phyloP scores from a whole-genome alignment of 2,888 invertebrate genomes.

The Dexiosoma caninum region DNA sequence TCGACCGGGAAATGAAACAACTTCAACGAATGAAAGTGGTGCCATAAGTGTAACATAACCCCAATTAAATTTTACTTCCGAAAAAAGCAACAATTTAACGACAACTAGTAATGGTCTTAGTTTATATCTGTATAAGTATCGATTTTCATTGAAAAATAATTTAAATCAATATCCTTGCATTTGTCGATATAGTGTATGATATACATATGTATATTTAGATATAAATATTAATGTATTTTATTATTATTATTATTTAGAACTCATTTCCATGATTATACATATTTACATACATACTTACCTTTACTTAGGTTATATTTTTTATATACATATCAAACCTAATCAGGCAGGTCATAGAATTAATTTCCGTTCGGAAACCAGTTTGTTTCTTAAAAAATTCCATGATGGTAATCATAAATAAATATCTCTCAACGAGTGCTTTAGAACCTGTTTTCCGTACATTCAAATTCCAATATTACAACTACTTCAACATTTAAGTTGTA shows the following conservation, averaged over 20 bases:
- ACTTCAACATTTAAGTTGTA: too few species aligned
- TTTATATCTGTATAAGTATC: background rate
- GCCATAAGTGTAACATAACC: conserved; percentile 77
- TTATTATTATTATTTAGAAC: background rate
- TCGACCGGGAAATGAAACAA: conserved; percentile 35
- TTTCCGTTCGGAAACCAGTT: background rate
- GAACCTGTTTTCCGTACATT: too few species aligned
- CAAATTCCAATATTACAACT: too few species aligned
- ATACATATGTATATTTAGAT: background rate
- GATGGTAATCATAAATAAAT: too few species aligned
- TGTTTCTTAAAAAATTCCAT: too few species aligned
- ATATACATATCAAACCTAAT: background rate
- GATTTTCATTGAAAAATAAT: conserved; percentile 10
- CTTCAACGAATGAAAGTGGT: conserved; percentile 70
- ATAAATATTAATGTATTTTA: background rate
- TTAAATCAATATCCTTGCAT: conserved; percentile 33
- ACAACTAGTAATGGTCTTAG: conserved; percentile 5
- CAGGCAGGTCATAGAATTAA: background rate
- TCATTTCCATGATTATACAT: background rate
- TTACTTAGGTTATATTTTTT: background rate
- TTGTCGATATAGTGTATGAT: conserved; percentile 44
- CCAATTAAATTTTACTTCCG: conserved; percentile 43
- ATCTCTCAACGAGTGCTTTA: too few species aligned
- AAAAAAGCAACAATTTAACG: background rate
- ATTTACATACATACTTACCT: background rate